Base-by-base conservation (phyloP, 2,888 invertebrate genomes). In the Tricholauxania praeusta region DNA sequence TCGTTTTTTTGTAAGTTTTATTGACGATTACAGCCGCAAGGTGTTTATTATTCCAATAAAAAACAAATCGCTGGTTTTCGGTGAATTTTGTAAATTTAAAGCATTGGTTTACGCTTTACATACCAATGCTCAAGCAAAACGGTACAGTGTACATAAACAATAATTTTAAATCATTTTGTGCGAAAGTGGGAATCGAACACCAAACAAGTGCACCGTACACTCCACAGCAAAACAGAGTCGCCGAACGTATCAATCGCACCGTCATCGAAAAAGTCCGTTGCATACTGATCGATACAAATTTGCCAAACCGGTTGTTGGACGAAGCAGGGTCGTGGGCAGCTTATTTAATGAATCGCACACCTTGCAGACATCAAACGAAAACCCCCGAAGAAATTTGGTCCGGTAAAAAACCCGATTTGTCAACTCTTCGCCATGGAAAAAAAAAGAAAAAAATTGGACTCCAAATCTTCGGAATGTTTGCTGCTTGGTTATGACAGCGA, bases 211-310 rank as follows among this genome's bases (percentile, higher is more conserved):
- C 70, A 28, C 62, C 72, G 1, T 79, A 78, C 53, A 76, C 76
- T 17, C 77, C 76, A 4, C 74, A 80, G 70, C 79, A 80, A 70
- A 79, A 79, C 53, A 76, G 78, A n/a, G 75, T 76, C 19, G 75
- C 75, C 3, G 76, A 78, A 59, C 60, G 77, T 66, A 66, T 75
- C 6, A 39, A 39, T 39, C 39, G 39, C 39, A 39, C 39, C 8
- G 39, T 79, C 14, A 59, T 78, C 0, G 76, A 79, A 66, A 68
- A 70, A 60, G 74, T 74, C 15, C 70, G 76, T 10, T 77, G 77
- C 28, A 76, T 79, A 76, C 28, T 79, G 39, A 47, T 71, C 10
- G 74, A 77, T 57, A 52, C 72, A 3, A 59, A 49, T 12, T 47
- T 76, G 22, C 19, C 52, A 12, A 62, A 75, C 14, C 22, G 47